Evolutionary conservation across 2,113 vertebrate genomes (phyloP).

Genomic region (Danionella cerebrum): DNA sequence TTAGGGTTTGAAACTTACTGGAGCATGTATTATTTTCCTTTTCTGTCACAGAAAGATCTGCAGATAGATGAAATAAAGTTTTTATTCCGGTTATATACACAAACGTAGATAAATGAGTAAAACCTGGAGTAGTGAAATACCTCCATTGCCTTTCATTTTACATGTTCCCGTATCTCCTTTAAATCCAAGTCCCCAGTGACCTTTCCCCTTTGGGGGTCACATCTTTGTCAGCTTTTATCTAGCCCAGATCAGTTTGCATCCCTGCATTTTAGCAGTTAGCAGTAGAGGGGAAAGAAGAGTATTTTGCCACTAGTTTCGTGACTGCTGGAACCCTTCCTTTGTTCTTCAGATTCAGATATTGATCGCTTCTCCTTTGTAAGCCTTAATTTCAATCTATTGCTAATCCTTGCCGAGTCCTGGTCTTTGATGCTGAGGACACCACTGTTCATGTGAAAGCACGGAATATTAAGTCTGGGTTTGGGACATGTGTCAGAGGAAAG

Average conservation of each 20-base stretch:
- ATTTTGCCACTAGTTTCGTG: neutral
- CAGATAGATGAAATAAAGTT: no score
- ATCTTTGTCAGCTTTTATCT: neutral
- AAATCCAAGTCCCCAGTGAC: neutral
- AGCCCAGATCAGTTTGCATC: neutral
- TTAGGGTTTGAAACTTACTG: no score
- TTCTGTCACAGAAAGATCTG: no score
- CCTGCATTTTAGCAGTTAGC: neutral
- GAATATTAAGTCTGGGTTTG: neutral
- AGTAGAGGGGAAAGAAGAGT: neutral
- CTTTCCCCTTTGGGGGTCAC: neutral
- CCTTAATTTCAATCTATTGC: constrained; percentile 3
- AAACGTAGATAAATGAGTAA: no score
- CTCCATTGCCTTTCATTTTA: no score
- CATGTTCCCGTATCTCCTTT: no score
- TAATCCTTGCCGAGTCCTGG: neutral
- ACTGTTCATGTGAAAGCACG: neutral
- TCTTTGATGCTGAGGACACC: constrained; percentile 19
- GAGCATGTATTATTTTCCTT: no score
- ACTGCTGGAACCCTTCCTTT: neutral
- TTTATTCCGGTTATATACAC: no score
- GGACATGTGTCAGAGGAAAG: constrained; percentile 19
- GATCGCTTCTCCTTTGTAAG: constrained; percentile 10
- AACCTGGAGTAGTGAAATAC: no score
- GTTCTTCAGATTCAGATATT: constrained; percentile 11